Base-by-base conservation (phyloP, 2,797 vertebrate genomes). In the Takifugu ocellatus region DNA sequence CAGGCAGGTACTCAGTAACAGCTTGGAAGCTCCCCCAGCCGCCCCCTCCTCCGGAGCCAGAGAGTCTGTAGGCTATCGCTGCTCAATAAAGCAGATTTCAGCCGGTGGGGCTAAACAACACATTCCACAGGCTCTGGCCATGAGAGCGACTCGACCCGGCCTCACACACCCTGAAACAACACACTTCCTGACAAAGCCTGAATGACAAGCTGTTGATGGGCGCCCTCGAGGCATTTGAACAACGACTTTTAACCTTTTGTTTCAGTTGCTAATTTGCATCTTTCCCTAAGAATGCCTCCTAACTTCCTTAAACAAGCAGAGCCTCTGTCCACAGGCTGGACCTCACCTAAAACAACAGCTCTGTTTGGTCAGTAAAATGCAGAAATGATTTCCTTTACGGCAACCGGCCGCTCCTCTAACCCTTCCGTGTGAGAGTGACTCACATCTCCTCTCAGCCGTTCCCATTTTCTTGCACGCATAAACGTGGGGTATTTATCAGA, bases 41-140 rank as follows among this genome's bases (percentile, higher is more conserved):
- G 6, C 25, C 66, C 39, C 15, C n/a, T 86, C 79, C 87, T 66
- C 83, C 92, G 93, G 94, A 95, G 94, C 89, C 94, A 94, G 88
- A 78, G 89, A 91, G 94, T 95, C 95, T 96, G 82, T 86, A 58
- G 89, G 90, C 94, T 92, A 93, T 95, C 92, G 64, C 84, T 64
- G 83, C 85, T 79, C 87, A 90, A 92, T 90, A 85, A 82, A 86
- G 85, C 77, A 78, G 89, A 85, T 89, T 85, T 87, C 74, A 83
- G 75, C 49, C 76, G 79, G 79, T 83, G 86, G 78, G 68, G 61
- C 83, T 77, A 82, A 92, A 87, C 79, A 85, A 87, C 85, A 92
- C 92, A 87, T 89, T 87, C 92, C 86, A 70, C 63, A 81, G 82
- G 69, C 84, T 57, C 72, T 63, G 85, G 81, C 85, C 77, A 77